Conservation (phyloP, 1,140 invertebrate genomes). For the Heliconius hewitsoni region DNA sequence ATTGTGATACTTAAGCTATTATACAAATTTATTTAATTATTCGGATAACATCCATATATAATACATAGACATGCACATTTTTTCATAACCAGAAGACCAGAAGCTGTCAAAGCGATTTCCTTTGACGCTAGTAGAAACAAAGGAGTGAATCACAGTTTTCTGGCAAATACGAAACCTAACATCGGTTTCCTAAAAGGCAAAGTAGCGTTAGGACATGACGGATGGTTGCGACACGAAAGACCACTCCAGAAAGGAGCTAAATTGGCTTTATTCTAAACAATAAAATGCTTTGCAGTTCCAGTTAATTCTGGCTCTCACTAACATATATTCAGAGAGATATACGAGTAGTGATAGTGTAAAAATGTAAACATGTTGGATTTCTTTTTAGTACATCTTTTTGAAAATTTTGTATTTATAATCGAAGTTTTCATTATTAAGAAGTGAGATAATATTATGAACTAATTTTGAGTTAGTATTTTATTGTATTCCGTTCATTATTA, state of each 20-base stretch:
- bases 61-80: not conserved
- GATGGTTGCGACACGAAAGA: constrained; percentile 25
- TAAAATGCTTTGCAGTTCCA: not conserved
- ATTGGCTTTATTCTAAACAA: constrained; percentile 7
- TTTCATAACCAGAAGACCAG: not conserved
- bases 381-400: not conserved
- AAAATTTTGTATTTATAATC: not conserved
- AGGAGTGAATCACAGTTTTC: not conserved
- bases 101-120: not conserved
- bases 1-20: no score
- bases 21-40: no score
- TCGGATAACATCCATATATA: not conserved
- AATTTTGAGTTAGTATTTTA: not conserved
- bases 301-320: not conserved
- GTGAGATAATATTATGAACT: not conserved
- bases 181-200: constrained; percentile 5
- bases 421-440: not conserved
- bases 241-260: constrained; percentile 22
- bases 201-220: constrained; percentile 4
- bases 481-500: not conserved
- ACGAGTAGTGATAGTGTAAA: not conserved
- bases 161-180: not conserved
- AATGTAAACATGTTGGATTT: not conserved
- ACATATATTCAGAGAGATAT: not conserved
- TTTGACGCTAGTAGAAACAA: not conserved